Evolutionary conservation across 2,888 invertebrate species (phyloP).

Genomic region (Coelinius sp.): DNA sequence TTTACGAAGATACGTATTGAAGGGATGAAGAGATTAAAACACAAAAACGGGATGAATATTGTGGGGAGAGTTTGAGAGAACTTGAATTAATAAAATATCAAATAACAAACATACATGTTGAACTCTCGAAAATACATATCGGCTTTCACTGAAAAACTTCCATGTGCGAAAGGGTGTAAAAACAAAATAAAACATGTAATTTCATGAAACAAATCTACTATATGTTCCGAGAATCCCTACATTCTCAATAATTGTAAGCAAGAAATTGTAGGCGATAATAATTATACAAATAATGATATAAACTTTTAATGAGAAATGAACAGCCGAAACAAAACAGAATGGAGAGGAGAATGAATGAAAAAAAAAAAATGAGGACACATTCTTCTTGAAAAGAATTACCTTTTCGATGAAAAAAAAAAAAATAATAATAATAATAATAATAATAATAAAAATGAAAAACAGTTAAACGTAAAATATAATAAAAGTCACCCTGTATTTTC

Average conservation of each 20-base stretch:
- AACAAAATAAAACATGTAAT: conserved; percentile 36
- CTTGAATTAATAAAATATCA: conserved; percentile 6
- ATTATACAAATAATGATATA: conserved; percentile 48
- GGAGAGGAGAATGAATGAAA: conserved; percentile 24
- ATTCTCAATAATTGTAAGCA: conserved; percentile 47
- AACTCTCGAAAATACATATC: conserved; percentile 38
- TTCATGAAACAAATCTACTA: conserved; percentile 47
- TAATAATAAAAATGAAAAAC: too few species aligned
- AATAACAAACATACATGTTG: conserved; percentile 38
- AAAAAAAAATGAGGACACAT: conserved; percentile 27
- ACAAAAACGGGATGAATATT: not conserved
- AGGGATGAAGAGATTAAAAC: conserved; percentile 18
- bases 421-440: not conserved
- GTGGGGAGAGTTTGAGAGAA: conserved; percentile 24
- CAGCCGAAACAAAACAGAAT: not conserved
- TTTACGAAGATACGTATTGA: conserved; percentile 44
- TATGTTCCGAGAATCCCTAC: conserved; percentile 48
- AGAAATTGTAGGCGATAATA: conserved; percentile 47
- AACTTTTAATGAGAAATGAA: conserved; percentile 35
- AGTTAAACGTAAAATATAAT: conserved; percentile 35
- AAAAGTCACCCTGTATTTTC: conserved; percentile 48
- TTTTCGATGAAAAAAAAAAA: conserved; percentile 34
- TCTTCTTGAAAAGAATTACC: conserved; percentile 24
- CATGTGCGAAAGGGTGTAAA: conserved; percentile 1
- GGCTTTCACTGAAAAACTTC: conserved; percentile 25